These are phyloP conservation scores for Eupithecia exiguata DNA, from an alignment of 2,888 invertebrate genomes.

Conservation along the genomic window DNA sequence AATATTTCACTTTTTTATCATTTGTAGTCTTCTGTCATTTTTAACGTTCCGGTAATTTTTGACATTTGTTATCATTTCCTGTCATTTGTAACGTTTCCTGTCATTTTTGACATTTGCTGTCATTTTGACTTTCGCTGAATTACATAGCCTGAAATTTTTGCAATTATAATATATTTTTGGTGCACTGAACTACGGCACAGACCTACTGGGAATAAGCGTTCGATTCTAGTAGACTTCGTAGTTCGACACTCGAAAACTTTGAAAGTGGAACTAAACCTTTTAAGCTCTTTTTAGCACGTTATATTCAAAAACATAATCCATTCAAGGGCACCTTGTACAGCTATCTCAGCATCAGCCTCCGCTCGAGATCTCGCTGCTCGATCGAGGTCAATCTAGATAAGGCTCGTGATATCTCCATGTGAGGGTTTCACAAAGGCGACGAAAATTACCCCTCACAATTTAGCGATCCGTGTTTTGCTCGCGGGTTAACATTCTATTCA, in stretches of 20 bases:
- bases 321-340: constrained; percentile 9
- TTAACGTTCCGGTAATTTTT: too few species aligned
- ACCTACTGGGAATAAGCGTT: too few species aligned
- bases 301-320: background rate
- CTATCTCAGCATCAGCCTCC: constrained; percentile 22
- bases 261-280: background rate
- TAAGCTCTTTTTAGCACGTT: background rate
- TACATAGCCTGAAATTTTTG: too few species aligned
- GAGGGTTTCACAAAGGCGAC: constrained; percentile 14
- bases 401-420: background rate
- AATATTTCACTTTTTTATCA: too few species aligned
- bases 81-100: too few species aligned
- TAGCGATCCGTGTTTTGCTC: background rate
- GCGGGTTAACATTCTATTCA: background rate
- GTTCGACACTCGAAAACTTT: background rate
- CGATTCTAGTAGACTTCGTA: background rate
- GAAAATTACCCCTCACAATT: constrained; percentile 6
- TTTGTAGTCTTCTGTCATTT: too few species aligned
- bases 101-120: too few species aligned
- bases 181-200: too few species aligned
- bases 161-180: too few species aligned
- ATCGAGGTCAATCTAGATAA: constrained; percentile 14
- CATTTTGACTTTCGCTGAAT: too few species aligned
- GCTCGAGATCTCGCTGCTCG: constrained; percentile 12
- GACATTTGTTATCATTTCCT: too few species aligned